Evolutionary conservation across 2,888 invertebrate species (phyloP), one percentile per base, ranked within the genome.

Genomic region (Lithosia quadra): DNA sequence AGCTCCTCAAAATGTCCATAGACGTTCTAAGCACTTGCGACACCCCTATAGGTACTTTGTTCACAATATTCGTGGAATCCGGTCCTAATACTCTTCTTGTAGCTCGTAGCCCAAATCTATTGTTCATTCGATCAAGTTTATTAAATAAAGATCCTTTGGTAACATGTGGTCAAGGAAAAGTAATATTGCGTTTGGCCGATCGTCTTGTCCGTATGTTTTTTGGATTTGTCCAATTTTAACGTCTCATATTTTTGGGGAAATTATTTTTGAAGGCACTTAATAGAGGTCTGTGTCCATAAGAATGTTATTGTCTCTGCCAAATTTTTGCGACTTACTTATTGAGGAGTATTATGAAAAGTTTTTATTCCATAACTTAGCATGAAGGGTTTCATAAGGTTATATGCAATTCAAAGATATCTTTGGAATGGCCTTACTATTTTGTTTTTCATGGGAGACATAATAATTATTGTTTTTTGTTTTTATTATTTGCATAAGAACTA

Each of bases 61-160:
- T 68, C 67, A 75, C 74, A 64, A 86, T 85, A 82, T 82, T 79
- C 77, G 71, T 55, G 56, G 59, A 65, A 69, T 73, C 58, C 70
- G 69, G 69, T 77, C 81, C 78, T 88, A 85, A 88, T 86, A 87
- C 81, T 78, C 79, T 84, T 84, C 80, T 86, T 86, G 81, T 83
- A 78, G 69, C 74, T 84, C 85, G 81, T 81, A 79, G 68, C 72
- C 85, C 85, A 83, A 91, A 90, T 88, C 88, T 88, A 89, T 90
- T 91, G 90, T 91, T 90, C 90, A 90, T 91, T 89, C 88, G 90
- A 89, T 89, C 88, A 79, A 86, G 83, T 85, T 87, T 87, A 88
- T 87, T 87, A 83, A 84, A 87, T 86, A 86, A 83, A 85, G 85
- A 84, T 86, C 82, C 78, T 71, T 76, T 69, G 83, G 85, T 77